phyloP scores from a whole-genome alignment of 2,797 vertebrate species.

The Champsocephalus gunnari region DNA sequence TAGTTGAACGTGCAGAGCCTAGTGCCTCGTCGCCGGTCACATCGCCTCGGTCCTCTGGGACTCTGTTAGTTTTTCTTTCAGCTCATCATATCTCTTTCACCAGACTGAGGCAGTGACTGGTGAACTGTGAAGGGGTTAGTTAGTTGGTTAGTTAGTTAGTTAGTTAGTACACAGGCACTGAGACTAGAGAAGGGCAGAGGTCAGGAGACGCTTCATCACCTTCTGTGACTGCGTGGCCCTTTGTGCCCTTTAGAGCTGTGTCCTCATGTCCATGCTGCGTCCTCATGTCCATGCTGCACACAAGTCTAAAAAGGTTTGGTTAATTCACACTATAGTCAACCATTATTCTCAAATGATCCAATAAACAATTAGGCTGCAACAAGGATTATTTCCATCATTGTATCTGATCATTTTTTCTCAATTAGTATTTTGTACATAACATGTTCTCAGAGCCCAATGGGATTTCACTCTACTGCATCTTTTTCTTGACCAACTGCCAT shows the following conservation, averaged over 20 bases:
- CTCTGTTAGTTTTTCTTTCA: constrained; percentile 17
- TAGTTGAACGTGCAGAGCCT: constrained; percentile 67
- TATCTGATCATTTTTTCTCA: not conserved
- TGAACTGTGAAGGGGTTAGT: constrained; percentile 39
- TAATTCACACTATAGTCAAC: not conserved
- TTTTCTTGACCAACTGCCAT: not conserved
- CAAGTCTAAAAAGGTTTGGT: no score
- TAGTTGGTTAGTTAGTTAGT: not conserved
- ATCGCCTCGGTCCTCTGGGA: constrained; percentile 30
- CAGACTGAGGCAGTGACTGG: constrained; percentile 32
- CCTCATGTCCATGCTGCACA: constrained; percentile 27
- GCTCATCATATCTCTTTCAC: constrained; percentile 14
- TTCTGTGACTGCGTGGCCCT: constrained; percentile 3
- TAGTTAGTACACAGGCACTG: constrained; percentile 17
- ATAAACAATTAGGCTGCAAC: not conserved
- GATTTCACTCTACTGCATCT: not conserved
- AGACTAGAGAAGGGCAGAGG: constrained; percentile 1
- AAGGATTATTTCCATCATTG: not conserved
- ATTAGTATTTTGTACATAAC: not conserved
- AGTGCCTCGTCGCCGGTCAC: constrained; percentile 74
- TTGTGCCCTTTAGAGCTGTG: constrained; percentile 45
- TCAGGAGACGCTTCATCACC: constrained; percentile 1
- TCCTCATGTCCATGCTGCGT: constrained; percentile 52
- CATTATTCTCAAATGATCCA: not conserved
- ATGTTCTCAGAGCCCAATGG: not conserved